A percentile compares a stretch with the other conserved stretches of the same genome.
Evolutionary conservation across 2,113 vertebrate genomes (phyloP).

Genomic region (Trichechus manatus): DNA sequence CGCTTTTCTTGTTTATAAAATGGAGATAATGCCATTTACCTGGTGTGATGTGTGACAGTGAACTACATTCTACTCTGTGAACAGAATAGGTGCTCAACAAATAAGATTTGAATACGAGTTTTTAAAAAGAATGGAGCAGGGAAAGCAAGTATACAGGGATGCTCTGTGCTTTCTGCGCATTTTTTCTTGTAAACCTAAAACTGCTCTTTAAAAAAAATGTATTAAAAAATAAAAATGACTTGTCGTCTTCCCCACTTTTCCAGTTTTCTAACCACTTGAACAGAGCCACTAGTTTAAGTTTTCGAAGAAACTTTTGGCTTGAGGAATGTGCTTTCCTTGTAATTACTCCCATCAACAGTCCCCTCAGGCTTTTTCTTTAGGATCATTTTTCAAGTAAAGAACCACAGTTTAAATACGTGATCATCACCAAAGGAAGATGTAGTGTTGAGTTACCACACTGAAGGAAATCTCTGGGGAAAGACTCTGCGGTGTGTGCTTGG

Average conservation of each 20-base stretch:
- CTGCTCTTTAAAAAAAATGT: no score
- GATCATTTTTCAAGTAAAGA: constrained; percentile 74
- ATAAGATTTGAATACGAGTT: neutral
- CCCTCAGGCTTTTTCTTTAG: constrained; percentile 59
- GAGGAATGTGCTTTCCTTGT: neutral
- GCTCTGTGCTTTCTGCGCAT: neutral
- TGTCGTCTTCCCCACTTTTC: neutral
- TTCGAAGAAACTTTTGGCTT: constrained; percentile 73
- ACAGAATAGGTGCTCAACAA: neutral
- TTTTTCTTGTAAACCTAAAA: no score
- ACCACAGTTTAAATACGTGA: constrained; percentile 67
- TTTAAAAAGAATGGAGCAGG: neutral
- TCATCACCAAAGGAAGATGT: constrained; percentile 60
- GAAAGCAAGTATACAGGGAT: neutral
- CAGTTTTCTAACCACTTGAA: neutral
- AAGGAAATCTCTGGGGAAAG: neutral
- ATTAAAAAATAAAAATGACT: neutral
- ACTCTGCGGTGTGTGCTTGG: neutral
- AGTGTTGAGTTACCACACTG: constrained; percentile 44
- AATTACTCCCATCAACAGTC: constrained; percentile 74
- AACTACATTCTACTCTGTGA: neutral
- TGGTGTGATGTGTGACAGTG: neutral
- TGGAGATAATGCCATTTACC: neutral
- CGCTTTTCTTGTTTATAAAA: neutral
- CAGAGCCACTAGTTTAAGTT: neutral